These are phyloP conservation scores for Eulemur rufifrons DNA, from an alignment of 2,113 vertebrate species.

Conservation along the genomic window DNA sequence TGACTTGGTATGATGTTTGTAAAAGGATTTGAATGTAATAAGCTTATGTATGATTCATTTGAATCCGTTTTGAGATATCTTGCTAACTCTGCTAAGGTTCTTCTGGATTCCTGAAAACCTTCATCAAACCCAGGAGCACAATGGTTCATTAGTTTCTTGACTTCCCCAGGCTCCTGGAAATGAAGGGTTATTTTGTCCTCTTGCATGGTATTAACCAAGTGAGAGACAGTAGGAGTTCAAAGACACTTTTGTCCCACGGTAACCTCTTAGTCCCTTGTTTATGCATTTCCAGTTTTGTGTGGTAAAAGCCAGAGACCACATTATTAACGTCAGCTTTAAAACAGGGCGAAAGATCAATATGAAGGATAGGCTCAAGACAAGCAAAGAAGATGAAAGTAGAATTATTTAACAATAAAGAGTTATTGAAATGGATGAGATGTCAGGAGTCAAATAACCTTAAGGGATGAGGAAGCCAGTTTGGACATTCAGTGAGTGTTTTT, in stretches of 20 bases:
- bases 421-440: not conserved
- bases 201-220: not conserved
- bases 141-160: not conserved
- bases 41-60: constrained; percentile 44
- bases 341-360: not conserved
- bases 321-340: constrained; percentile 3
- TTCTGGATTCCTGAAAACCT: not conserved
- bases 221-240: not conserved
- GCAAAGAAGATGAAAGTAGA: not conserved
- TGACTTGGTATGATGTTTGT: constrained; percentile 46
- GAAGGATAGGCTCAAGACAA: not conserved
- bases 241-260: not conserved
- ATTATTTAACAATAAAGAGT: not conserved
- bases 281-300: not conserved
- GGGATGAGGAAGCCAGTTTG: not conserved
- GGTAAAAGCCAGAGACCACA: not conserved
- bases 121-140: not conserved
- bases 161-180: not conserved
- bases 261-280: not conserved
- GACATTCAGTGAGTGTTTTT: not conserved
- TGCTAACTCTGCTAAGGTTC: not conserved
- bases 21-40: constrained; percentile 57
- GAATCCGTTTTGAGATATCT: constrained; percentile 17
- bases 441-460: not conserved
- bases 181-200: not conserved